phyloP scores from a whole-genome alignment of 1,140 invertebrate genomes.

The Sycophaga agraensis region DNA sequence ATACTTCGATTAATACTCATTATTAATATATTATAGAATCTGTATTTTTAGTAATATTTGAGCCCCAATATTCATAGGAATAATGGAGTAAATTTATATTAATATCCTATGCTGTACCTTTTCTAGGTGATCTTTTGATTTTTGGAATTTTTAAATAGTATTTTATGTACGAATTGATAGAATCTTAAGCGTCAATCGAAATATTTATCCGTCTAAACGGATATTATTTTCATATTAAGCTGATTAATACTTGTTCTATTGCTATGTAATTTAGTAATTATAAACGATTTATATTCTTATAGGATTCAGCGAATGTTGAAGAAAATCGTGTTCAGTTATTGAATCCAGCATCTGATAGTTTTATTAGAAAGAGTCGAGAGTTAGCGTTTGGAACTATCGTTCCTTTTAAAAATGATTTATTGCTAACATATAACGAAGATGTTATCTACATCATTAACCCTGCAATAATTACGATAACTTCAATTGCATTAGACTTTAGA shows the following conservation, averaged over 20 bases:
- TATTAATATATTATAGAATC: too few species aligned
- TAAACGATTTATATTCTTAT: conserved; percentile 16
- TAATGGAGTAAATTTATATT: too few species aligned
- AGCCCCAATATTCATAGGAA: too few species aligned
- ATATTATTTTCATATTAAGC: too few species aligned
- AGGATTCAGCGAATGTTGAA: conserved; percentile 64
- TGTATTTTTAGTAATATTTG: too few species aligned
- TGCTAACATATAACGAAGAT: conserved; percentile 74
- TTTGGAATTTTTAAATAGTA: background rate
- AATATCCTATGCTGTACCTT: too few species aligned
- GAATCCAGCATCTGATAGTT: conserved; percentile 63
- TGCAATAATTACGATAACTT: conserved; percentile 52
- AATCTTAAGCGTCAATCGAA: too few species aligned
- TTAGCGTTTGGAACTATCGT: conserved; percentile 69
- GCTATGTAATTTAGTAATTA: too few species aligned
- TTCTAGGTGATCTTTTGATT: too few species aligned
- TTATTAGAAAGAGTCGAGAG: conserved; percentile 58
- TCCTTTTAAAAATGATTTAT: conserved; percentile 68
- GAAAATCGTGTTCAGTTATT: conserved; percentile 67
- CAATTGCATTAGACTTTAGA: conserved; percentile 57
- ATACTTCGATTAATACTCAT: conserved; percentile 33
- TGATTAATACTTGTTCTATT: too few species aligned
- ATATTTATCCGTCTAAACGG: too few species aligned
- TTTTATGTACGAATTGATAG: too few species aligned
- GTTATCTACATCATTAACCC: conserved; percentile 77